phyloP scores from a whole-genome alignment of 2,113 vertebrate genomes.

The Mobula birostris region DNA sequence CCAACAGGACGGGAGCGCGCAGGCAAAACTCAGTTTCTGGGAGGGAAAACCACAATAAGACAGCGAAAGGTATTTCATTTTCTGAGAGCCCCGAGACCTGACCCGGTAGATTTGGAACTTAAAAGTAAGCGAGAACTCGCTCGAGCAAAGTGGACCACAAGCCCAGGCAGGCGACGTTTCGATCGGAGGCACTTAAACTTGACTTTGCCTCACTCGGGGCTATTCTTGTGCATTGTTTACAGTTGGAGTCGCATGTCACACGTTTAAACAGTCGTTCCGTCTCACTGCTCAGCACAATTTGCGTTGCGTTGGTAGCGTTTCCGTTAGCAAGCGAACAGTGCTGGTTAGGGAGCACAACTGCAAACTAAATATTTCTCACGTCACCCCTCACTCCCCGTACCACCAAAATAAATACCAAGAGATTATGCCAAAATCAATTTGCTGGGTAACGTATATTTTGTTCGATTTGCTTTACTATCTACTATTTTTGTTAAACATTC shows the following conservation, averaged over 20 bases:
- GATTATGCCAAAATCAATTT: neutral
- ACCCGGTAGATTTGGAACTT: neutral
- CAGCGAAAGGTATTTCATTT: neutral
- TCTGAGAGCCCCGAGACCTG: too few species aligned
- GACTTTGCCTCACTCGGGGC: neutral
- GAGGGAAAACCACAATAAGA: neutral
- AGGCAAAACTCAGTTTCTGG: neutral
- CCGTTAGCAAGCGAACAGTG: neutral
- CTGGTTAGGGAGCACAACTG: too few species aligned
- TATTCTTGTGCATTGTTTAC: neutral
- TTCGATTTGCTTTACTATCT: neutral
- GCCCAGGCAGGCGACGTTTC: neutral
- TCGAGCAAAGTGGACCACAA: neutral
- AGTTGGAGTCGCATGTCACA: neutral
- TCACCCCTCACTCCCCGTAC: neutral
- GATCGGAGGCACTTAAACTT: slow-evolving; percentile 6
- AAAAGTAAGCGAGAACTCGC: neutral
- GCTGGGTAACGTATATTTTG: neutral
- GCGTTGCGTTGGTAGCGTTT: neutral
- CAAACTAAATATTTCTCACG: neutral
- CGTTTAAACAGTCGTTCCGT: neutral
- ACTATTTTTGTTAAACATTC: too few species aligned
- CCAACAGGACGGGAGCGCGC: too few species aligned
- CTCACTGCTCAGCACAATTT: neutral
- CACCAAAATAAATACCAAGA: slow-evolving; percentile 13